phyloP scores from a whole-genome alignment of 2,888 invertebrate species.

The Agrotis exclamationis region DNA sequence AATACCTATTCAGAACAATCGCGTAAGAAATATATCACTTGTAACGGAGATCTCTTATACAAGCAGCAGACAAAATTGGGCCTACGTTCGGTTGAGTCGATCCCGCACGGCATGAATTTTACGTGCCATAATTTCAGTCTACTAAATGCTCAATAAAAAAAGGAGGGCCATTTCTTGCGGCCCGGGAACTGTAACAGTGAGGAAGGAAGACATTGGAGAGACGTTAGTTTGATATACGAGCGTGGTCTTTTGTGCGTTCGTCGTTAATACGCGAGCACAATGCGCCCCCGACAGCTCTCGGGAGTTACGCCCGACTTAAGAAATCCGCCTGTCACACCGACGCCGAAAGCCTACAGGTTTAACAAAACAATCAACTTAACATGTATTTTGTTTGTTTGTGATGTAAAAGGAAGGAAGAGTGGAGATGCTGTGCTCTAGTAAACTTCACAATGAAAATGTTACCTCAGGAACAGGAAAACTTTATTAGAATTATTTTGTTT shows the following conservation, averaged over 20 bases:
- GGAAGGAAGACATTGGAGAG: slow-evolving; percentile 90
- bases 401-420: not conserved
- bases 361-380: slow-evolving; percentile 26
- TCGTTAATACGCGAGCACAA: slow-evolving; percentile 88
- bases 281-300: slow-evolving; percentile 82
- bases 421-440: not conserved
- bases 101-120: slow-evolving; percentile 76
- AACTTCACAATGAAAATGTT: not conserved
- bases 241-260: slow-evolving; percentile 87
- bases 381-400: slow-evolving; percentile 6
- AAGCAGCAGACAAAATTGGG: slow-evolving; percentile 61
- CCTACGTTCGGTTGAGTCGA: slow-evolving; percentile 64
- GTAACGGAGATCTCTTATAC: slow-evolving; percentile 52
- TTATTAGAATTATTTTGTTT: too few relatives aligned
- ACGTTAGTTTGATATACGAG: slow-evolving; percentile 91
- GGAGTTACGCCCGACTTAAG: slow-evolving; percentile 85
- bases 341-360: slow-evolving; percentile 63
- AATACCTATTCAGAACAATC: slow-evolving; percentile 53
- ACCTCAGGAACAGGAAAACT: not conserved
- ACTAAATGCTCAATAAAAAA: slow-evolving; percentile 88
- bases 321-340: slow-evolving; percentile 75
- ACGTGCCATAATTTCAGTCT: slow-evolving; percentile 83
- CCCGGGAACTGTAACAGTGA: slow-evolving; percentile 82
- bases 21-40: slow-evolving; percentile 57
- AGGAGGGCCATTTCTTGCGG: slow-evolving; percentile 84